Percentiles rank a stretch among this genome's conserved stretches.
phyloP scores from a whole-genome alignment of 1,140 invertebrate genomes.

The Lepidurus arcticus region DNA sequence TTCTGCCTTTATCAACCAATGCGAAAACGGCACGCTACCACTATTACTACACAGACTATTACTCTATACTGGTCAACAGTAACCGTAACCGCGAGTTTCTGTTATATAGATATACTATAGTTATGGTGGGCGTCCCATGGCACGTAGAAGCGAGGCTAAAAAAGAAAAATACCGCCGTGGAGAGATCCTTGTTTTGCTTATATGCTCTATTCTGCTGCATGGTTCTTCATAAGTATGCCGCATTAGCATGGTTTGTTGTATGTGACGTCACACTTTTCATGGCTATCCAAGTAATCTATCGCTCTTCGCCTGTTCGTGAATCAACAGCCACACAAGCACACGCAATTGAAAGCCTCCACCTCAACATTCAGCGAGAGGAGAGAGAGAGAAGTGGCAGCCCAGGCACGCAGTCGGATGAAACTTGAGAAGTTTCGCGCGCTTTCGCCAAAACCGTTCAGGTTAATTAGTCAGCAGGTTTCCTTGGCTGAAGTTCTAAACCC shows the following conservation, averaged over 20 bases:
- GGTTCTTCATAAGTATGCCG: constrained; percentile 11
- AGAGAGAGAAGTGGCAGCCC: neutral
- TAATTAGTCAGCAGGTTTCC: neutral
- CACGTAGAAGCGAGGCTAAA: neutral
- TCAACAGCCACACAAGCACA: constrained; percentile 9
- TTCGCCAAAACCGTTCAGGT: constrained; percentile 11
- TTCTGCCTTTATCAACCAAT: neutral
- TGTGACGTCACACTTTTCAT: constrained; percentile 18
- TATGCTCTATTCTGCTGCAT: constrained; percentile 2
- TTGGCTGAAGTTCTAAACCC: neutral
- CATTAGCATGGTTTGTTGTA: constrained; percentile 2
- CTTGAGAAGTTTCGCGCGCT: neutral
- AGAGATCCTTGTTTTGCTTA: constrained; percentile 15
- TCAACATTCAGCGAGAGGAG: no score
- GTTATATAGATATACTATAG: neutral
- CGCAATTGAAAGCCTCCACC: neutral
- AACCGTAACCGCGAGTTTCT: neutral
- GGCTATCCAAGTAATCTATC: constrained; percentile 19
- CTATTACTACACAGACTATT: neutral
- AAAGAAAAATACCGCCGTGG: neutral
- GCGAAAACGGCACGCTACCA: neutral
- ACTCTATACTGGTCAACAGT: no score
- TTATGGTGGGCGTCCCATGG: neutral
- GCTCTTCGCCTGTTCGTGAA: constrained; percentile 9
- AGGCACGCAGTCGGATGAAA: neutral